These are phyloP conservation scores for Protobothrops flavoviridis DNA, from an alignment of 2,113 vertebrate species.

Conservation along the genomic window DNA sequence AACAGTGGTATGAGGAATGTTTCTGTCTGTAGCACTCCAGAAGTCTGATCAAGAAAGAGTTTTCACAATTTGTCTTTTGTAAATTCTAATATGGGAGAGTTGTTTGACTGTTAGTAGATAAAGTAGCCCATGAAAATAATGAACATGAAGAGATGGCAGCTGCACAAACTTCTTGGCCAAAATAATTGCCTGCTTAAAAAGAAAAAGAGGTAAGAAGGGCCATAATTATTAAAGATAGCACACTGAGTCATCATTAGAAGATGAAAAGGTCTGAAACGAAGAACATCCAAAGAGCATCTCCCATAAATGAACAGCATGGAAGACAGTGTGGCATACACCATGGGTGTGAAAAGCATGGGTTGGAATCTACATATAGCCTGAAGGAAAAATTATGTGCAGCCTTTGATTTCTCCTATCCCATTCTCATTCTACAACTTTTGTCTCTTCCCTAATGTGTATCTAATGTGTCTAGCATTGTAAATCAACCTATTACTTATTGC, in stretches of 20 bases:
- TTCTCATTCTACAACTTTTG: not conserved
- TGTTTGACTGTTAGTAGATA: slow-evolving; percentile 41
- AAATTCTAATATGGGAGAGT: slow-evolving; percentile 2
- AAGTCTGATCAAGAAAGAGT: slow-evolving; percentile 29
- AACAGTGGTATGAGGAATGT: slow-evolving; percentile 59
- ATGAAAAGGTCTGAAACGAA: slow-evolving; percentile 3
- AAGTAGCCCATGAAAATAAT: slow-evolving; percentile 46
- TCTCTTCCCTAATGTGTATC: not conserved
- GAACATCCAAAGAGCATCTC: not conserved
- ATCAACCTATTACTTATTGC: not conserved
- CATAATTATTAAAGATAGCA: not conserved
- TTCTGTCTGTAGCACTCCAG: slow-evolving; percentile 53
- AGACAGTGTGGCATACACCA: not conserved
- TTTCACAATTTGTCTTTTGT: not conserved
- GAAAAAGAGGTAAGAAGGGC: not conserved
- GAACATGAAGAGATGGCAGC: slow-evolving; percentile 9
- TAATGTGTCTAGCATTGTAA: not conserved
- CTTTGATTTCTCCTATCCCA: not conserved
- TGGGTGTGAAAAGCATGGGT: not conserved
- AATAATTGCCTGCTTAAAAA: slow-evolving; percentile 14
- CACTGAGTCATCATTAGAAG: not conserved
- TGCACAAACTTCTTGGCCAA: not conserved
- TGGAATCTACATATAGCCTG: not conserved
- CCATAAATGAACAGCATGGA: not conserved
- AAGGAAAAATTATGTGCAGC: not conserved